Base-by-base conservation (phyloP, 1,140 invertebrate genomes). In the Artemia franciscana region DNA sequence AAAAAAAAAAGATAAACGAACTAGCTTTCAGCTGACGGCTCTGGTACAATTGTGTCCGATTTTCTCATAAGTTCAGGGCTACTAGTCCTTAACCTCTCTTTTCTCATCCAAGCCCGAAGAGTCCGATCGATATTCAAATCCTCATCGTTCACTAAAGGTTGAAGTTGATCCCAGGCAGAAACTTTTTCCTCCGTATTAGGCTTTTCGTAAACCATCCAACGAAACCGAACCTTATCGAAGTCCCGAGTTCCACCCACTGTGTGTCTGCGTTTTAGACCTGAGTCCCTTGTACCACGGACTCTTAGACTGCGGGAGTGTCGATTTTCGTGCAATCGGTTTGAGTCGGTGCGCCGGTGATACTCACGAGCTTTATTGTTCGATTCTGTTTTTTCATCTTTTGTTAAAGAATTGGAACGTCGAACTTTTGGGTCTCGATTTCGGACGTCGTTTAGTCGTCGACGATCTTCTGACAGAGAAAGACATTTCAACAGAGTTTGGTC, bases 171-270 rank as follows among this genome's bases (percentile, higher is more conserved):
- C 75, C 65, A 78, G 67, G 67, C 75, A 69, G 66, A 78, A 74
- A 39, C 76, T 73, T 56, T 65, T 30, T 73, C 70, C 5, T 76
- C 39, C 39, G 39, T 51, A 3, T 56, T 7, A 58, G 58, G 18
- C 58, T 57, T 15, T 28, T 65, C 56, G 26, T 24, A 12, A 12
- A 51, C 39, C n/a, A 57, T 24, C 24, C 26, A 62, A 24, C 25
- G 60, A n/a, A 24, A 30, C 59, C 73, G 77, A 59, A 83, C 75
- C 66, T 84, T 82, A 67, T 83, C 82, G 26, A 83, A 85, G 71
- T 92, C 88, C 70, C 88, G 86, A 0, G 85, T 87, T 18, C 89
- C 88, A 26, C 88, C 88, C 0, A 93, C 88, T 1, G 89, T 93
- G 73, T 92, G 89, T n/a, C 89, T 76, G 12, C 89, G 76, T 72